A percentile compares a stretch with the other conserved stretches of the same genome.
phyloP scores from a whole-genome alignment of 2,797 vertebrate genomes.

The Bovichtus diacanthus region DNA sequence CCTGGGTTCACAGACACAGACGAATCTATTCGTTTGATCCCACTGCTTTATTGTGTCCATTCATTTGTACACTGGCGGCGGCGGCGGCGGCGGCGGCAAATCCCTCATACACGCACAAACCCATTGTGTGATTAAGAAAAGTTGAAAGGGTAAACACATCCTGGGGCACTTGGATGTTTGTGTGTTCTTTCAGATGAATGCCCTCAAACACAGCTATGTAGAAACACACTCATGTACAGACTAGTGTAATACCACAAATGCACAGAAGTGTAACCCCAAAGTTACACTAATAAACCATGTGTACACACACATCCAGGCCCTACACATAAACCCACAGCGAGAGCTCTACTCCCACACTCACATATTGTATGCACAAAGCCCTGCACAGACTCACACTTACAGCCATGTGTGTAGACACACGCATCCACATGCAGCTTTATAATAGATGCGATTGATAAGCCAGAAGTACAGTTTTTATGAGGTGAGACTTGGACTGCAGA shows the following conservation, averaged over 20 bases:
- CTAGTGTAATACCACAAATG: background rate
- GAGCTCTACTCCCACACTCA: constrained; percentile 22
- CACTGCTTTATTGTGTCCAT: constrained; percentile 50
- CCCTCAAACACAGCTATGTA: constrained; percentile 36
- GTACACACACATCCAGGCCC: constrained; percentile 23
- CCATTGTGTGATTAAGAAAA: constrained; percentile 19
- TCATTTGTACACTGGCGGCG: constrained; percentile 23
- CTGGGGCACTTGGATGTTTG: constrained; percentile 52
- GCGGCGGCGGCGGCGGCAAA: constrained; percentile 38
- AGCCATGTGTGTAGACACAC: background rate
- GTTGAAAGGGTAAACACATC: constrained; percentile 67
- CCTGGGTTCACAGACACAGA: constrained; percentile 53
- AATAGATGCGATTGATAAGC: constrained; percentile 70
- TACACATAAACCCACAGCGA: constrained; percentile 23
- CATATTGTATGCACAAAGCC: constrained; percentile 9
- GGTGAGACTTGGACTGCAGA: constrained; percentile 76
- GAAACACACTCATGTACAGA: background rate
- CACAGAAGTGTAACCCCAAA: background rate
- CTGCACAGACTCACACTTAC: constrained; percentile 16
- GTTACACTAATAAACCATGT: constrained; percentile 20
- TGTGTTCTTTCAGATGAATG: constrained; percentile 53
- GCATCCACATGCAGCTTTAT: constrained; percentile 34
- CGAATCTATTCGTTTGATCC: constrained; percentile 59
- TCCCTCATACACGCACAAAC: constrained; percentile 34
- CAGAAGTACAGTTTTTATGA: constrained; percentile 76